These are phyloP conservation scores for Caenorhabditis sp. DNA, from an alignment of 2,888 invertebrate genomes.

Conservation along the genomic window DNA sequence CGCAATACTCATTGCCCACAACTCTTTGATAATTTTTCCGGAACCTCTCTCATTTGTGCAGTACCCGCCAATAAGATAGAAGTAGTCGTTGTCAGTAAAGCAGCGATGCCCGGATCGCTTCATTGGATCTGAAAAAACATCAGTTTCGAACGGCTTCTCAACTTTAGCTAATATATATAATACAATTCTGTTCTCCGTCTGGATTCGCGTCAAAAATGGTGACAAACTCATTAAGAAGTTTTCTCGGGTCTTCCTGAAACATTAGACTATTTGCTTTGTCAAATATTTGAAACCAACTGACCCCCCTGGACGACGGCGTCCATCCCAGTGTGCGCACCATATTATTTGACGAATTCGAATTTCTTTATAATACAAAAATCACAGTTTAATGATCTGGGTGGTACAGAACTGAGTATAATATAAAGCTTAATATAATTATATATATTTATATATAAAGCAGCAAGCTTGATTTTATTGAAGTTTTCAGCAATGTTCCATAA, in stretches of 20 bases:
- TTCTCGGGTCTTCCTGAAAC: conserved; percentile 11
- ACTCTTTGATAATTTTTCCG: conserved; percentile 33
- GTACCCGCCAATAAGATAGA: conserved; percentile 79
- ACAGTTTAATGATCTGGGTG: no score
- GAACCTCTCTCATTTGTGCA: not conserved
- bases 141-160: not conserved
- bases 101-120: conserved; percentile 77
- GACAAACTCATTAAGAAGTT: conserved; percentile 8
- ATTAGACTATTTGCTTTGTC: not conserved
- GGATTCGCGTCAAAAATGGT: conserved; percentile 5
- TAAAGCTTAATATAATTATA: no score
- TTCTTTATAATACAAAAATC: not conserved
- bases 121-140: conserved; percentile 54
- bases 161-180: not conserved
- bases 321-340: conserved; percentile 32
- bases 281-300: not conserved
- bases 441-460: no score
- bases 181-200: conserved; percentile 2
- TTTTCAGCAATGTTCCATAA: no score
- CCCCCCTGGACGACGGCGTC: conserved; percentile 16
- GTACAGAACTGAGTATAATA: no score
- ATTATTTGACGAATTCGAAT: no score
- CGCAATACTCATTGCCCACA: conserved; percentile 69
- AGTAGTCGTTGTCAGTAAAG: conserved; percentile 74
- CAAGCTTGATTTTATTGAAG: no score